Evolutionary conservation across 2,888 invertebrate genomes (phyloP), one percentile per base, ranked within the genome.

Genomic region (Ennomos erosarius): DNA sequence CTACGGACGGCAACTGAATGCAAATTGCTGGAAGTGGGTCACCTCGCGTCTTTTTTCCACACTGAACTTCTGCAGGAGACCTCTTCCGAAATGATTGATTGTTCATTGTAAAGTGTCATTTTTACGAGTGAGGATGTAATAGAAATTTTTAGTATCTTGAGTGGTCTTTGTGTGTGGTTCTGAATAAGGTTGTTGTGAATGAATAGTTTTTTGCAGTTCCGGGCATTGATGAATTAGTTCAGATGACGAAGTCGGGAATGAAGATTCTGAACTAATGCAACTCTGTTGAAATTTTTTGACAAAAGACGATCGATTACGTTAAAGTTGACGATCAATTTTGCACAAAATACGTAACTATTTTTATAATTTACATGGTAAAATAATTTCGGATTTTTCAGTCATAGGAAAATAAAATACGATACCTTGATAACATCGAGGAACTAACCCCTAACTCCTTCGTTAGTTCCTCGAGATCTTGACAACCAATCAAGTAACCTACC

Each of bases 21-120:
- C 90, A 91, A 91, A 92, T 91, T 80, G 84, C 77, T 78, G 77
- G 78, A 91, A 90, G 80, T 90, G 82, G 91, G 90, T 91, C 90
- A 90, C 77, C 72, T 64, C 70, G 73, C 77, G 76, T 79, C 82
- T 83, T 87, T 87, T 88, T 87, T 87, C 83, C 80, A 83, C 79
- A 82, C 82, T 75, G 78, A 62, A 58, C 64, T 86, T 82, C 81
- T 81, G 76, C 65, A 62, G 71, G 76, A 78, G 76, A 81, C 79
- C 78, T 85, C 79, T 76, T 82, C 82, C 75, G 68, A 78, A 79
- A 85, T 91, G 91, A 92, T 91, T 87, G 90, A 91, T 91, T 75
- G 84, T 83, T 83, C 81, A 84, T 84, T 86, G 87, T 87, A 75
- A 77, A 74, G 70, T 78, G 86, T 83, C 87, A 83, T 81, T 85